Percentiles rank a stretch among this genome's conserved stretches.
These are phyloP conservation scores for Harmothoe impar DNA, from an alignment of 2,888 invertebrate genomes.

Conservation along the genomic window DNA sequence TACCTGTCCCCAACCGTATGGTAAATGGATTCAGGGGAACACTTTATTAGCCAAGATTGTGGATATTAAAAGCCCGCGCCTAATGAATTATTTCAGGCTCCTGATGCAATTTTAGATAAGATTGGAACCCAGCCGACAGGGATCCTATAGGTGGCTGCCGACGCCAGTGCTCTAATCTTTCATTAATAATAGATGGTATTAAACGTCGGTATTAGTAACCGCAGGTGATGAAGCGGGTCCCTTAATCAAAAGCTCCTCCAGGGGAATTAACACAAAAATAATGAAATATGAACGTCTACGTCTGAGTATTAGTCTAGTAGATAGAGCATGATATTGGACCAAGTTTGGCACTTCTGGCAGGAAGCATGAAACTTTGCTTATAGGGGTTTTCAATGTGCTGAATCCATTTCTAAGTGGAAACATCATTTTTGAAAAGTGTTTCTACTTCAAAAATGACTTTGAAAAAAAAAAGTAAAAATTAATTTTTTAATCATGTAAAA, in stretches of 20 bases:
- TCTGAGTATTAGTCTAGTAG: neutral
- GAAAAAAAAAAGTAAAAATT: too few relatives aligned
- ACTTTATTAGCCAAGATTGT: slow-evolving; percentile 47
- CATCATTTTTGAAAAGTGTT: too few relatives aligned
- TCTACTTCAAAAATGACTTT: too few relatives aligned
- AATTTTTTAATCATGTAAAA: too few relatives aligned
- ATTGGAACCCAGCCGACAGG: slow-evolving; percentile 24
- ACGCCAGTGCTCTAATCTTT: slow-evolving; percentile 21
- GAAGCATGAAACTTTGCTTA: too few relatives aligned
- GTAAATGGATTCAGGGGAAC: slow-evolving; percentile 20
- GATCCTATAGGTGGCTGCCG: neutral
- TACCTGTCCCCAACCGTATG: neutral
- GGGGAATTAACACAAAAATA: slow-evolving; percentile 38
- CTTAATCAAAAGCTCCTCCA: slow-evolving; percentile 21
- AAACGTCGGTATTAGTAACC: slow-evolving; percentile 28
- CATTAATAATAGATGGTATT: slow-evolving; percentile 49
- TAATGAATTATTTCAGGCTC: slow-evolving; percentile 48
- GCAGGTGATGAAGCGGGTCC: slow-evolving; percentile 33
- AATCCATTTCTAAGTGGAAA: too few relatives aligned
- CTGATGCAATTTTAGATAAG: slow-evolving; percentile 55
- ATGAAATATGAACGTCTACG: neutral
- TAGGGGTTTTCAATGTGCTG: too few relatives aligned
- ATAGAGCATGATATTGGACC: too few relatives aligned
- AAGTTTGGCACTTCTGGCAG: too few relatives aligned
- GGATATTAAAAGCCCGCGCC: slow-evolving; percentile 12